These are phyloP conservation scores for Zoroaster sp. DNA, from an alignment of 53 echinoderm and acorn worm species.

Conservation along the genomic window DNA sequence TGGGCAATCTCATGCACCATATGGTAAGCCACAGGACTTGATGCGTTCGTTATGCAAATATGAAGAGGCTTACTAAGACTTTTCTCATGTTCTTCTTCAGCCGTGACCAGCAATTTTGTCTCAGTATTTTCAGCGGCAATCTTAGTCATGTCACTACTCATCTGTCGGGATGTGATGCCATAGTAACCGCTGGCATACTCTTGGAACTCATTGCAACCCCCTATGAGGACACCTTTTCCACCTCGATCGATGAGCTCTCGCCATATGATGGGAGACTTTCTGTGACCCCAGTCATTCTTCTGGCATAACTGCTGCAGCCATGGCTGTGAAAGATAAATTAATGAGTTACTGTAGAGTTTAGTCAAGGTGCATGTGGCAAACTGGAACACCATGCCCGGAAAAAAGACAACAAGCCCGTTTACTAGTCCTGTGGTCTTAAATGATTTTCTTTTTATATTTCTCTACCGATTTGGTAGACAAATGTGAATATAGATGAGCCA, in stretches of 20 bases:
- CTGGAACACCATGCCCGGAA: not conserved
- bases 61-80: slow-evolving; percentile 91
- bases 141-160: slow-evolving; percentile 91
- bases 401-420: not conserved
- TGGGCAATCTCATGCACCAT: slow-evolving; percentile 86
- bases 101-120: slow-evolving; percentile 71
- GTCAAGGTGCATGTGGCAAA: not conserved
- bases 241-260: slow-evolving; percentile 91
- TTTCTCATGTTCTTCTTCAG: slow-evolving; percentile 71
- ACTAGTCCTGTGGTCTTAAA: not conserved
- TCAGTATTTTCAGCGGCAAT: slow-evolving; percentile 79
- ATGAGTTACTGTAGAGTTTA: not conserved
- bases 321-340: slow-evolving; percentile 47
- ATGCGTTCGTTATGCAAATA: slow-evolving; percentile 89
- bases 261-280: slow-evolving; percentile 92
- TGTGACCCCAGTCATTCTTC: slow-evolving; percentile 85
- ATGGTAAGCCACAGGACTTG: slow-evolving; percentile 81
- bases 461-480: not conserved
- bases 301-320: slow-evolving; percentile 77
- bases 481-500: not conserved
- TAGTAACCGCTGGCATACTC: slow-evolving; percentile 96
- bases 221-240: slow-evolving; percentile 92
- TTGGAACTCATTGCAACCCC: slow-evolving; percentile 97
- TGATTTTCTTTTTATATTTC: not conserved
- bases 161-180: slow-evolving; percentile 80